Percentiles rank a stretch among this genome's conserved stretches.
Evolutionary conservation across 2,888 invertebrate genomes (phyloP).

Genomic region (Oegoconia quadripuncta): DNA sequence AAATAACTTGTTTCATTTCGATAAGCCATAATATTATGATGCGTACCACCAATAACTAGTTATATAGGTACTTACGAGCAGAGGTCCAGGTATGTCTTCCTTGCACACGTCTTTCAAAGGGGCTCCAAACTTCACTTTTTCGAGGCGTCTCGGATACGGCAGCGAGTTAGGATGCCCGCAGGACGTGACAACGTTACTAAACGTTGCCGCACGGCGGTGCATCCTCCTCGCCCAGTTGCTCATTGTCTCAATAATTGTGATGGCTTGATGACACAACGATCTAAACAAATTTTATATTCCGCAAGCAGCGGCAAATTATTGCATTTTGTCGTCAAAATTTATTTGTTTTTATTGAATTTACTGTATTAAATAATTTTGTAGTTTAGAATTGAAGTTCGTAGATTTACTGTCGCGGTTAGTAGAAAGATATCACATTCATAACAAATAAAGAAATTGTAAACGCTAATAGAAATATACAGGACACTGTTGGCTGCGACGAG

Average conservation of each 20-base stretch:
- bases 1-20: too few species aligned
- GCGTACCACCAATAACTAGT: constrained; percentile 12
- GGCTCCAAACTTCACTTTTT: constrained; percentile 97
- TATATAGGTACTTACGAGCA: constrained; percentile 83
- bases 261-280: background rate
- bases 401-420: too few species aligned
- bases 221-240: constrained; percentile 95
- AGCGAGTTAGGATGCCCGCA: constrained; percentile 91
- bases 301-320: too few species aligned
- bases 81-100: constrained; percentile 95
- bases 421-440: too few species aligned
- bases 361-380: too few species aligned
- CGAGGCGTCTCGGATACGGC: constrained; percentile 89
- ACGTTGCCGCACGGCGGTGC: constrained; percentile 93
- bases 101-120: constrained; percentile 95
- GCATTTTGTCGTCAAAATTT: too few species aligned
- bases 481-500: too few species aligned
- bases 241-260: constrained; percentile 73
- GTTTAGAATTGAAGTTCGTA: too few species aligned
- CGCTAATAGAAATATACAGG: too few species aligned
- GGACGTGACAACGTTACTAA: constrained; percentile 94
- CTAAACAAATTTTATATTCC: background rate
- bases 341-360: too few species aligned
- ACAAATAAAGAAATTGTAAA: too few species aligned
- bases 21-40: too few species aligned